phyloP scores from a whole-genome alignment of 2,113 vertebrate species.

The Anoplopoma fimbria region DNA sequence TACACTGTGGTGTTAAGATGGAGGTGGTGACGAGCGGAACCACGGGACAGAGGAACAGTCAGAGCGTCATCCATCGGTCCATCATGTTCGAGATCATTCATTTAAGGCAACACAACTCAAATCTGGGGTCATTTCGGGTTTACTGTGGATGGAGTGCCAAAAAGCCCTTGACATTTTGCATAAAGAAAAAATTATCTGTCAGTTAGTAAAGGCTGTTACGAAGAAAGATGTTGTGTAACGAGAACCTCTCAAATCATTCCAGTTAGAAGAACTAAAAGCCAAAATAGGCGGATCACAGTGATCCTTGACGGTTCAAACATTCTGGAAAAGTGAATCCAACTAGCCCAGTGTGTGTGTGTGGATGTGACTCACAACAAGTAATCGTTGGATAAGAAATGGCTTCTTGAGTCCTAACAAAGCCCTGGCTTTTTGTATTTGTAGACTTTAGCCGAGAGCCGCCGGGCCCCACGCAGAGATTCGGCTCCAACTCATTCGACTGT shows the following conservation, averaged over 20 bases:
- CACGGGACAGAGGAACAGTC: conserved; percentile 59
- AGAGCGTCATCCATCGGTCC: conserved; percentile 80
- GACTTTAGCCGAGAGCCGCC: conserved; percentile 37
- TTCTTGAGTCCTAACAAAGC: conserved; percentile 63
- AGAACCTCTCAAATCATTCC: conserved; percentile 76
- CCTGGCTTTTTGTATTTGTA: conserved; percentile 46
- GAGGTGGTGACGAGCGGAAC: conserved; percentile 7
- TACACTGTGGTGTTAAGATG: conserved; percentile 33
- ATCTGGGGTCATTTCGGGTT: conserved; percentile 81
- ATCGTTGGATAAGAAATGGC: conserved; percentile 61
- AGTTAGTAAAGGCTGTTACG: conserved; percentile 81
- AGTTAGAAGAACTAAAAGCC: conserved; percentile 55
- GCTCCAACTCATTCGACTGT: conserved; percentile 37
- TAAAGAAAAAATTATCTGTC: conserved; percentile 81
- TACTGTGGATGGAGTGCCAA: conserved; percentile 94
- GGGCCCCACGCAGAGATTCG: conserved; percentile 23
- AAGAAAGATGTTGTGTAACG: conserved; percentile 73
- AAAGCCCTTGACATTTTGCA: conserved; percentile 87
- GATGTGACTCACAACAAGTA: conserved; percentile 55
- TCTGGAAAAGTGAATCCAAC: conserved; percentile 34
- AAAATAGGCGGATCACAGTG: conserved; percentile 29
- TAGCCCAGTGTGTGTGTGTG: conserved; percentile 53
- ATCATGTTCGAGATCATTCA: conserved; percentile 81
- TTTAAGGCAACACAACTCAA: conserved; percentile 98
- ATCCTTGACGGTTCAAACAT: conserved; percentile 43